Percentiles rank a stretch among this genome's conserved stretches.
phyloP scores from a whole-genome alignment of 2,797 vertebrate species.

The Manis javanica region DNA sequence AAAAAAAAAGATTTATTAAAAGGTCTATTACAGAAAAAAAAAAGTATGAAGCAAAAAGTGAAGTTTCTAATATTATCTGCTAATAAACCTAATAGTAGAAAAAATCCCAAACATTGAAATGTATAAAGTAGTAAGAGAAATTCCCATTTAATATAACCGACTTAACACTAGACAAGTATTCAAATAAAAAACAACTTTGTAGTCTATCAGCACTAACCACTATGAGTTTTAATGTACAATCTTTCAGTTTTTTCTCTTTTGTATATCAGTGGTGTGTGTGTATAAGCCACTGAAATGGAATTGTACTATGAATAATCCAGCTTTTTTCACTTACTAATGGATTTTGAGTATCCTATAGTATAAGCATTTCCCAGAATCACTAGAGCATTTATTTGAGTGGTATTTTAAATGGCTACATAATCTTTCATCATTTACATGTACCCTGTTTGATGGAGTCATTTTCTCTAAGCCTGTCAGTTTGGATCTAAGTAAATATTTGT shows the following conservation, averaged over 20 bases:
- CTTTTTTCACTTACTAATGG: not conserved
- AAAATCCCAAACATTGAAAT: not conserved
- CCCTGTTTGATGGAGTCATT: not conserved
- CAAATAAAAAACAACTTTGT: not conserved
- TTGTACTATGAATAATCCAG: not conserved
- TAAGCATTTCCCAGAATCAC: not conserved
- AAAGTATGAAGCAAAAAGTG: not conserved
- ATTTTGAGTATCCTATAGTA: not conserved
- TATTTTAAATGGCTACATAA: not conserved
- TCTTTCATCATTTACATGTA: not conserved
- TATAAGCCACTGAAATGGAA: not conserved
- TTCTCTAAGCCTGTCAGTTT: not conserved
- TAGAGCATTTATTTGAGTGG: not conserved
- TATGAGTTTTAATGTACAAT: no score
- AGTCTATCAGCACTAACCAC: not conserved
- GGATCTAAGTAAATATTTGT: conserved; percentile 51
- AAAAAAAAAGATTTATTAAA: no score
- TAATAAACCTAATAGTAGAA: not conserved
- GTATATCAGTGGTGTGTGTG: not conserved
- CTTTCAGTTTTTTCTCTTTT: not conserved
- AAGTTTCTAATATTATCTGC: not conserved
- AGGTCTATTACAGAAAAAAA: not conserved
- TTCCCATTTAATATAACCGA: not conserved
- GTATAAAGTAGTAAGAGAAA: not conserved
- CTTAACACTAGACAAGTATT: not conserved